Evolutionary conservation across 1,140 invertebrate species (phyloP), one percentile per base, ranked within the genome.

Genomic region (Ctenoplectra terminalis): DNA sequence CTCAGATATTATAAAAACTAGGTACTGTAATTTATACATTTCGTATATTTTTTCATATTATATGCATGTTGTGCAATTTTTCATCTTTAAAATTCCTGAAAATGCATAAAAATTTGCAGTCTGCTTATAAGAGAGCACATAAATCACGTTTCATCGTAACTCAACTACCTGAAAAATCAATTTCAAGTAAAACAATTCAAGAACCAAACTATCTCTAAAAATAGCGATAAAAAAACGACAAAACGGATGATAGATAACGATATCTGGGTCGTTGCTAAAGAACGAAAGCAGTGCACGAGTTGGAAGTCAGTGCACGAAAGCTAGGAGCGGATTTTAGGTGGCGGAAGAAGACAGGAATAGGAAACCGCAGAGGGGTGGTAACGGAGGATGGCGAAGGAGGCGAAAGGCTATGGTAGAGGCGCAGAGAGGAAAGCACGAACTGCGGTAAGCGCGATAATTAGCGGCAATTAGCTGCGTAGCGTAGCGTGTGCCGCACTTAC

Each of bases 381-480:
- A 20, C 34, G 2, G 17, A 31, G 56, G 82, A 52, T 61, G 75
- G 70, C 23, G 26, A 66, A 64, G 73, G 74, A 69, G 50, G 46
- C 46, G 75, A 67, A 43, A 81, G 64, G 54, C 74, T 48, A 29
- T 37, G 64, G 64, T 6, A n/a, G 79, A 71, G 34, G 67, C 60
- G 81, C 54, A 69, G 73, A 81, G 75, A 79, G 85, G 83, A 83
- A 81, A 84, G 81, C 84, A 61, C 64, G 81, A 92, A 85, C 85
- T 85, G 86, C 85, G 91, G 88, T 92, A 92, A 93, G 92, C 90
- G 92, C 89, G 90, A 92, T 93, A 93, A 93, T 93, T 93, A 92
- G 88, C 82, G 86, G 90, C 92, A 93, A 93, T 93, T 93, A 93
- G 87, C 88, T 77, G 88, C 89, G 88, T 88, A 86, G 82, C 89